phyloP scores from a whole-genome alignment of 2,888 invertebrate species.

The Hypolimnas misippus region DNA sequence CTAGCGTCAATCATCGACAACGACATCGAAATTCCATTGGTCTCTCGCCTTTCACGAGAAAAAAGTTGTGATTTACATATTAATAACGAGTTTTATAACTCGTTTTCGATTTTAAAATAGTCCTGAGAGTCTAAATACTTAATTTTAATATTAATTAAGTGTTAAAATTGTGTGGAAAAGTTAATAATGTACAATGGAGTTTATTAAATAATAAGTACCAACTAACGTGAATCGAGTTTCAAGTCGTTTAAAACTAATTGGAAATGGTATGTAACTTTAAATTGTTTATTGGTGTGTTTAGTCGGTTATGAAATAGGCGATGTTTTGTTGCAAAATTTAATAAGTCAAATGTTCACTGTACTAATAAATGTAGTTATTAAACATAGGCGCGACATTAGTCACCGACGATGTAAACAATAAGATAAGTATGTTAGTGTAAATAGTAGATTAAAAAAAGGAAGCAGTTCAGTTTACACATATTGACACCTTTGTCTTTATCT shows the following conservation, averaged over 20 bases:
- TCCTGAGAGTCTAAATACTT: conserved; percentile 11
- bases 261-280: conserved; percentile 27
- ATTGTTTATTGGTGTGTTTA: conserved; percentile 18
- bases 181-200: background rate
- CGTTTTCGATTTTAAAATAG: conserved; percentile 17
- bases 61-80: conserved; percentile 33
- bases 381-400: conserved; percentile 10
- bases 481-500: background rate
- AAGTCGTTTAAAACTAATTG: conserved; percentile 34
- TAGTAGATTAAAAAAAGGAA: background rate
- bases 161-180: background rate
- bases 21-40: conserved; percentile 17
- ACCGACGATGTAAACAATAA: conserved; percentile 8
- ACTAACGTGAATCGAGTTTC: conserved; percentile 15
- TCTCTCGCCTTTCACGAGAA: conserved; percentile 31
- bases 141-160: conserved; percentile 1
- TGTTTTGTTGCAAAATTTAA: background rate
- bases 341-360: background rate
- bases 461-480: background rate
- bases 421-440: conserved; percentile 10
- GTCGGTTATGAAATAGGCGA: background rate
- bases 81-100: conserved; percentile 29
- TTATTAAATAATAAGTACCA: background rate
- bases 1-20: conserved; percentile 14
- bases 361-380: background rate